Conservation (phyloP, 2,797 vertebrate genomes). For the Myoxocephalus aenaeus region DNA sequence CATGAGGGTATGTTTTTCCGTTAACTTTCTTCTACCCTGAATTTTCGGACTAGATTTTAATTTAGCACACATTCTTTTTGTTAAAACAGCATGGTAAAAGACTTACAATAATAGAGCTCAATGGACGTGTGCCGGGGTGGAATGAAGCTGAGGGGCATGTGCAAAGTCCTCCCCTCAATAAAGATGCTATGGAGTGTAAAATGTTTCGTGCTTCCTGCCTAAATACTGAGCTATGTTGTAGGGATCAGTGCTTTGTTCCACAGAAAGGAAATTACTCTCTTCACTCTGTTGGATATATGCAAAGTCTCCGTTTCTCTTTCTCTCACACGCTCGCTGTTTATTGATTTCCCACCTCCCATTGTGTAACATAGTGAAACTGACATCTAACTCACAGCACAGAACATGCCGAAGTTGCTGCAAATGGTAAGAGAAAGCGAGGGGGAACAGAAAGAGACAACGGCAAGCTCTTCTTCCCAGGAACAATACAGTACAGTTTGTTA, state of each 20-base stretch:
- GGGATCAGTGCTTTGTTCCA: slow-evolving; percentile 66
- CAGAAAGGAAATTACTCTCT: slow-evolving; percentile 67
- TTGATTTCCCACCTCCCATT: slow-evolving; percentile 74
- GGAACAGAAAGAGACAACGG: slow-evolving; percentile 60
- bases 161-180: slow-evolving; percentile 43
- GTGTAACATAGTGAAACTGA: slow-evolving; percentile 68
- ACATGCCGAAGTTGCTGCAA: slow-evolving; percentile 64
- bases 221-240: slow-evolving; percentile 58
- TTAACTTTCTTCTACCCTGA: neutral
- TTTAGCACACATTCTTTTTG: neutral
- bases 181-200: slow-evolving; percentile 67
- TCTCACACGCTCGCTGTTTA: slow-evolving; percentile 58
- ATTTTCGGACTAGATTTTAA: slow-evolving; percentile 12
- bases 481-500: slow-evolving; percentile 26
- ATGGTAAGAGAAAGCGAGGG: slow-evolving; percentile 29
- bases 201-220: slow-evolving; percentile 59
- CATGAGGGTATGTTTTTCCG: neutral
- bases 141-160: neutral
- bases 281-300: slow-evolving; percentile 68
- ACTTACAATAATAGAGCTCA: neutral
- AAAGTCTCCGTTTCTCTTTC: slow-evolving; percentile 59
- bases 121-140: neutral
- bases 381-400: slow-evolving; percentile 71
- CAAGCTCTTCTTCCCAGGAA: slow-evolving; percentile 27
- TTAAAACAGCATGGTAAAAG: neutral